Conservation (phyloP, 2,113 vertebrate genomes). For the Podarcis raffonei region DNA sequence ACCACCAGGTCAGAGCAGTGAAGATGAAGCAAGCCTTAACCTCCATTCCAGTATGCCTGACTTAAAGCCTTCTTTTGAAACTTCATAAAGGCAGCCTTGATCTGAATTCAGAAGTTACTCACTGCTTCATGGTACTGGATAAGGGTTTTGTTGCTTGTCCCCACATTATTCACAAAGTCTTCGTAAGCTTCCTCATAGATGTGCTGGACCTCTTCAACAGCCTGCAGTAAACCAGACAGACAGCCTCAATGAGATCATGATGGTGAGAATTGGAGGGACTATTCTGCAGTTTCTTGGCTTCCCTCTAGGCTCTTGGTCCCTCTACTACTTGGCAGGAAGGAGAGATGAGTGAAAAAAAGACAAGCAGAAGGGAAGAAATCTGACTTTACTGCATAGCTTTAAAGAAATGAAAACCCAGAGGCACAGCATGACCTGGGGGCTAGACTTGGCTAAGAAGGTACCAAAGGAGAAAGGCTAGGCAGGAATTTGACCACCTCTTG, state of each 20-base stretch:
- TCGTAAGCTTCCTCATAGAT: slow-evolving; percentile 84
- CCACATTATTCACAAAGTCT: slow-evolving; percentile 74
- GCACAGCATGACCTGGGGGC: neutral
- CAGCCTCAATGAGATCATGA: slow-evolving; percentile 22
- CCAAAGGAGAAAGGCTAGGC: neutral
- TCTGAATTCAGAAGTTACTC: slow-evolving; percentile 55
- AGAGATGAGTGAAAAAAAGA: neutral
- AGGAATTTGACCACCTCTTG: neutral
- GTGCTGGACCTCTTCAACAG: slow-evolving; percentile 86
- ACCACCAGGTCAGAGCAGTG: neutral
- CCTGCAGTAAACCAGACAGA: slow-evolving; percentile 76
- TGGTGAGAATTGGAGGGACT: too few species aligned
- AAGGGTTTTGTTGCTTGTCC: slow-evolving; percentile 76
- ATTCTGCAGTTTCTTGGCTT: neutral
- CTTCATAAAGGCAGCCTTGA: neutral
- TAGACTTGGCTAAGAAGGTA: neutral
- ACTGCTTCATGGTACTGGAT: slow-evolving; percentile 74
- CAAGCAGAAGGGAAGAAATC: neutral
- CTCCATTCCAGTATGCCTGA: neutral
- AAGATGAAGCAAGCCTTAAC: neutral
- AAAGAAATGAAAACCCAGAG: neutral
- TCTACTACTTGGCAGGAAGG: neutral
- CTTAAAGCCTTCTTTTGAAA: slow-evolving; percentile 4
- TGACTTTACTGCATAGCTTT: neutral
- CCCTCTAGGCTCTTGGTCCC: neutral